Conservation (phyloP, 2,888 invertebrate species). For the Acleris laterana region DNA sequence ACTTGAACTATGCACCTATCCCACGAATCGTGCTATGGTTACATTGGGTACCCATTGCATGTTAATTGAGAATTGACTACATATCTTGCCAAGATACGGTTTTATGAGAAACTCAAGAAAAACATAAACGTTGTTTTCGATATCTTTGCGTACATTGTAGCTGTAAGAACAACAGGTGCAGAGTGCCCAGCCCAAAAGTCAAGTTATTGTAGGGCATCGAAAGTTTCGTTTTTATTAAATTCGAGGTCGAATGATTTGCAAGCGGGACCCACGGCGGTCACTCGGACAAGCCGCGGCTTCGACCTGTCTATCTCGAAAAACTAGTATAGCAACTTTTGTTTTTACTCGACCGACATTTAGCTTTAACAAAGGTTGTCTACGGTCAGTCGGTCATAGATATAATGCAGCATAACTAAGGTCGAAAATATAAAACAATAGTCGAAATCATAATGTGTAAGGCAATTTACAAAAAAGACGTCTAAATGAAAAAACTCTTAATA, state of each 20-base stretch:
- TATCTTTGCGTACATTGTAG: background rate
- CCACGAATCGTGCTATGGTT: slow-evolving; percentile 32
- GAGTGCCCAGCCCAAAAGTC: slow-evolving; percentile 9
- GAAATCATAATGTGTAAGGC: no score
- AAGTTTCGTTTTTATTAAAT: slow-evolving; percentile 57
- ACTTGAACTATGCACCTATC: slow-evolving; percentile 42
- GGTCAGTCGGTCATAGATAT: slow-evolving; percentile 40
- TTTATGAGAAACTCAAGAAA: no score
- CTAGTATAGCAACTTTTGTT: slow-evolving; percentile 78
- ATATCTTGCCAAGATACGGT: background rate
- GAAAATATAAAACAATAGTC: no score
- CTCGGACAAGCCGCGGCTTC: slow-evolving; percentile 56
- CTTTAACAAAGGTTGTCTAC: slow-evolving; percentile 53
- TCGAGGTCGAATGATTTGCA: slow-evolving; percentile 69
- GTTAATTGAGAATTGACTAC: slow-evolving; percentile 22
- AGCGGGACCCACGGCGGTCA: slow-evolving; percentile 50
- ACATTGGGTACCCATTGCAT: slow-evolving; percentile 25
- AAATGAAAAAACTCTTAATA: no score
- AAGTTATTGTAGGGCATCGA: slow-evolving; percentile 52
- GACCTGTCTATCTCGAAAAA: slow-evolving; percentile 73
- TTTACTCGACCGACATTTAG: slow-evolving; percentile 63
- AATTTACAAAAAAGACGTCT: no score
- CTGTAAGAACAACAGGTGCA: slow-evolving; percentile 8
- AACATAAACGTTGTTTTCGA: background rate
- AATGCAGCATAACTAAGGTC: background rate